Evolutionary conservation across 23 tunicate species (phyloP), one percentile per base, ranked within the genome.

Genomic region (Clavelina lepadiformis): DNA sequence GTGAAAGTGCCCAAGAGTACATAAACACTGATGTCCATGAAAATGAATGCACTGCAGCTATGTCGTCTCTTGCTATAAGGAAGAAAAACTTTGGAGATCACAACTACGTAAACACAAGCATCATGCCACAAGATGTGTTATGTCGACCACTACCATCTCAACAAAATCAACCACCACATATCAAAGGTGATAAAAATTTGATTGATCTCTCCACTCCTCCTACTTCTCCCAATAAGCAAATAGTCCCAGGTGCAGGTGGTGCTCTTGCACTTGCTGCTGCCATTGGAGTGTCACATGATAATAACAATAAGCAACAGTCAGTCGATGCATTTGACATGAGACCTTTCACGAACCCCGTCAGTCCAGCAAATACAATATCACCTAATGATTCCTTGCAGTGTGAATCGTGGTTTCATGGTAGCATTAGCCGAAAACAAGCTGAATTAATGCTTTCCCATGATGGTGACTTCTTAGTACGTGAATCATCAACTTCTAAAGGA

Each of bases 401-500:
- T 6, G 85, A 87, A 51, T 78, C 86, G 20, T 81, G 97, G 97
- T 89, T 89, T 65, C 97, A 89, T 56, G 83, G 83, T 0, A 75
- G 69, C 35, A 65, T 89, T 23, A 47, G 83, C 25, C 52, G 97
- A 41, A 86, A 71, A 18, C 83, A 89, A 20, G 86, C 97, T 21
- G 97, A 89, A 61, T 63, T 51, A 15, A 51, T 69, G 6, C 74
- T 89, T 29, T 22, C 73, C 19, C 64, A 37, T 18, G 97, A 89
- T 36, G 97, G 97, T n/a, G 97, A 89, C 46, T 89, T 89, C 52
- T 59, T 89, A 31, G 97, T 89, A 18, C 69, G 97, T 0, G 97
- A 89, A 58, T 81, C 89, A 3, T 68, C 74, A 56, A 58, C 79
- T 7, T 72, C 81, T 8, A 62, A 80, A 18, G 89, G 89, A 27